These are phyloP conservation scores for Hippocampus zosterae DNA, from an alignment of 2,113 vertebrate species.

Conservation along the genomic window DNA sequence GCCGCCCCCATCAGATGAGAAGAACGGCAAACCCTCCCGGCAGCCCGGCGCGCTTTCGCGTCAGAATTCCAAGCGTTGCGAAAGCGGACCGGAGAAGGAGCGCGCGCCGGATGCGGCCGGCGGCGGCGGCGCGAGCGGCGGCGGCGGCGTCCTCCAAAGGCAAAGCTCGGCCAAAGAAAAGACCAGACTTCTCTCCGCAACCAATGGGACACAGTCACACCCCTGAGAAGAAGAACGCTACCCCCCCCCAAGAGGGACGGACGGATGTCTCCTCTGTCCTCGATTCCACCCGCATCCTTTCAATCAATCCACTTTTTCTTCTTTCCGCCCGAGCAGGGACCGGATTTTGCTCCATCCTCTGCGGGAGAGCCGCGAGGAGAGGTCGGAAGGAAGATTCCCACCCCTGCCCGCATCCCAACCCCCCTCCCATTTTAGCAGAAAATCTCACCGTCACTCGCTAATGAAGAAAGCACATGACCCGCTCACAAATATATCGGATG, in stretches of 20 bases:
- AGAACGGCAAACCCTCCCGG: constrained; percentile 78
- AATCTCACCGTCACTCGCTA: constrained; percentile 9
- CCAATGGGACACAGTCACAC: constrained; percentile 83
- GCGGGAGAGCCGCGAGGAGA: constrained; percentile 5
- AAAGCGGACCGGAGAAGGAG: constrained; percentile 64
- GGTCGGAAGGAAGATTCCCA: constrained; percentile 6
- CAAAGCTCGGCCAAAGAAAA: constrained; percentile 82
- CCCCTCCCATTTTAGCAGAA: constrained; percentile 17
- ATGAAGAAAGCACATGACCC: constrained; percentile 49
- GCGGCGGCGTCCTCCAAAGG: constrained; percentile 63
- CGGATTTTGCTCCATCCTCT: no score
- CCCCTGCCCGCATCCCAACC: neutral
- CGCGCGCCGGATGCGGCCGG: constrained; percentile 23
- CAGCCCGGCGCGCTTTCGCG: constrained; percentile 76
- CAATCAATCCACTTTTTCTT: constrained; percentile 24
- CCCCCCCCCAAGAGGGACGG: constrained; percentile 19
- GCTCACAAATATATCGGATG: constrained; percentile 21
- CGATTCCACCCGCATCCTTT: constrained; percentile 28
- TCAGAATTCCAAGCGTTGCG: constrained; percentile 77
- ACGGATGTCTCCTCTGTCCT: constrained; percentile 37
- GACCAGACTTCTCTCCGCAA: constrained; percentile 78
- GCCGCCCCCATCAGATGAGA: constrained; percentile 72
- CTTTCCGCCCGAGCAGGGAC: constrained; percentile 7
- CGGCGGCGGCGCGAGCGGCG: constrained; percentile 26
- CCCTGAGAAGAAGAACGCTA: constrained; percentile 68